phyloP scores from a whole-genome alignment of 2,888 invertebrate species.

The Andrena camellia region DNA sequence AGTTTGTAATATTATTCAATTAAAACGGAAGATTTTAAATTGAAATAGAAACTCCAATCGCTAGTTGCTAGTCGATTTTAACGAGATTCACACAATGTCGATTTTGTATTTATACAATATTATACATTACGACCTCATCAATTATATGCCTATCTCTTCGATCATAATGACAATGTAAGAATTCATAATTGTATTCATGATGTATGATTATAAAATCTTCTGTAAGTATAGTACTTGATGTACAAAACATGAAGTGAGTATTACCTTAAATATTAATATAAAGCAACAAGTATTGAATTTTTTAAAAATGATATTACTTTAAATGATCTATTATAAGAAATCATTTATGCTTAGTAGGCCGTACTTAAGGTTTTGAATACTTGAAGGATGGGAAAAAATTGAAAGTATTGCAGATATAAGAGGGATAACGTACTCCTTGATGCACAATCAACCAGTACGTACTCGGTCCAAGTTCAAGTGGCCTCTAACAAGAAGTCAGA shows the following conservation, averaged over 20 bases:
- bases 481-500: no score
- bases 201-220: not conserved
- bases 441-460: no score
- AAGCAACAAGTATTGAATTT: not conserved
- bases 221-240: not conserved
- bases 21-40: not conserved
- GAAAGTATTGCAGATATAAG: not conserved
- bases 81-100: not conserved
- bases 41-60: no score
- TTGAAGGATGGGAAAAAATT: not conserved
- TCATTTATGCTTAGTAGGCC: not conserved
- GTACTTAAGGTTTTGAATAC: conserved; percentile 1
- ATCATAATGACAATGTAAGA: not conserved
- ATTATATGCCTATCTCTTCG: not conserved
- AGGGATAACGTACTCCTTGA: no score
- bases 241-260: conserved; percentile 5
- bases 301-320: not conserved
- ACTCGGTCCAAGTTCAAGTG: no score
- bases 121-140: not conserved
- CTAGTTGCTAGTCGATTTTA: not conserved
- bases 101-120: not conserved
- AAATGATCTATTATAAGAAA: not conserved
- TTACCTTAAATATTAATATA: conserved; percentile 9
- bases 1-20: conserved; percentile 15
- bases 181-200: not conserved